Evolutionary conservation across 2,113 vertebrate genomes (phyloP).

Genomic region (Microtus pennsylvanicus): DNA sequence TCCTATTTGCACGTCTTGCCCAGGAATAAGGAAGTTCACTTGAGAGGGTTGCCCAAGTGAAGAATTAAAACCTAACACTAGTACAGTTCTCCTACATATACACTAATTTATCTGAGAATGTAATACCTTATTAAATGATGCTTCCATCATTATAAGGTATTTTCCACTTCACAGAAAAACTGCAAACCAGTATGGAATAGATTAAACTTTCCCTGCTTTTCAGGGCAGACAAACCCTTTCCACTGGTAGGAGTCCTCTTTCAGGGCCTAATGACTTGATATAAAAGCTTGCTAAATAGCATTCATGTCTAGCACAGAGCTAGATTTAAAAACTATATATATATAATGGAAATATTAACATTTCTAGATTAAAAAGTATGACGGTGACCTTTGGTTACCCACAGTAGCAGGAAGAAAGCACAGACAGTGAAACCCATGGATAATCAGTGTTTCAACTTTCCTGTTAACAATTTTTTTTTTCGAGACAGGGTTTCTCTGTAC

Average conservation of each 20-base stretch:
- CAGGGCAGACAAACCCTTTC: slow-evolving; percentile 54
- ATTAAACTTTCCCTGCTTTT: slow-evolving; percentile 50
- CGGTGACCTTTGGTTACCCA: slow-evolving; percentile 58
- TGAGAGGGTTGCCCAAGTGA: slow-evolving; percentile 52
- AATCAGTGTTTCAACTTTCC: slow-evolving; percentile 62
- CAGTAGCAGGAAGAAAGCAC: slow-evolving; percentile 65
- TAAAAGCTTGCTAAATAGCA: slow-evolving; percentile 55
- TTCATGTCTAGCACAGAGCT: slow-evolving; percentile 44
- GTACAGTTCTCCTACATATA: slow-evolving; percentile 19
- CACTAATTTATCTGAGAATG: slow-evolving; percentile 62
- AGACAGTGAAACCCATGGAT: slow-evolving; percentile 61
- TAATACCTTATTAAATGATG: slow-evolving; percentile 59
- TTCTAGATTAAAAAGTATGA: slow-evolving; percentile 66
- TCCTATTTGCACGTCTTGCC: slow-evolving; percentile 40
- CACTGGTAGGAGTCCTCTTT: slow-evolving; percentile 45
- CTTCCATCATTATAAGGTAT: slow-evolving; percentile 59
- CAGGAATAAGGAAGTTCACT: slow-evolving; percentile 38
- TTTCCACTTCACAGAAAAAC: slow-evolving; percentile 51
- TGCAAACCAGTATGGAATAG: slow-evolving; percentile 46
- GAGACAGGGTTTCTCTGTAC: too few relatives aligned
- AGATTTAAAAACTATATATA: slow-evolving; percentile 48
- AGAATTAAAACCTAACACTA: slow-evolving; percentile 63
- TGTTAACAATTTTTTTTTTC: not conserved
- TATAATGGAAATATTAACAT: slow-evolving; percentile 44
- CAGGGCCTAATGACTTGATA: slow-evolving; percentile 27